These are phyloP conservation scores for Tetrao urogallus DNA, from an alignment of 2,113 vertebrate species.

Conservation along the genomic window DNA sequence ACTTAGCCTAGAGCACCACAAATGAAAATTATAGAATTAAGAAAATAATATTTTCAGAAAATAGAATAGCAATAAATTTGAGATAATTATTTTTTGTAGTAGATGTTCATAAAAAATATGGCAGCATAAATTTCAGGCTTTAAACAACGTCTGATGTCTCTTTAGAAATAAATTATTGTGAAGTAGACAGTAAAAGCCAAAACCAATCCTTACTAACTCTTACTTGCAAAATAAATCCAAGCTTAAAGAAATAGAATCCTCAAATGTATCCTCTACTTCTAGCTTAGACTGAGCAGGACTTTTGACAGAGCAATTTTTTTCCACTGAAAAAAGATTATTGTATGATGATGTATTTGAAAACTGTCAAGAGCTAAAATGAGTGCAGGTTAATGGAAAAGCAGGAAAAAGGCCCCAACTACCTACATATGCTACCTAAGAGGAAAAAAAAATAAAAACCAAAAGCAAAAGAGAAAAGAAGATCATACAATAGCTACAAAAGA, in stretches of 20 bases:
- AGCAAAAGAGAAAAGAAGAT: background rate
- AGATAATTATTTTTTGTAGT: background rate
- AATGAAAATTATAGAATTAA: background rate
- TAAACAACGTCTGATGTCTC: background rate
- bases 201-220: background rate
- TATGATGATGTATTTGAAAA: background rate
- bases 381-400: background rate
- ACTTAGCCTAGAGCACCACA: background rate
- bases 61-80: background rate
- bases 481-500: too few species aligned
- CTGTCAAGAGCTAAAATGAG: background rate
- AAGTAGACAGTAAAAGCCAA: background rate
- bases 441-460: background rate
- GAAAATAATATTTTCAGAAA: background rate
- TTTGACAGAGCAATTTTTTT: rapidly evolving
- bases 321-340: background rate
- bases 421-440: background rate
- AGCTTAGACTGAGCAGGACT: background rate
- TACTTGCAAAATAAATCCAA: background rate
- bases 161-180: background rate
- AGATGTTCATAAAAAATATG: too few species aligned
- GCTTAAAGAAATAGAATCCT: background rate
- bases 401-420: background rate
- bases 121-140: background rate
- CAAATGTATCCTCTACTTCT: background rate